phyloP scores from a whole-genome alignment of 1,140 invertebrate species.

The Anoplolepis gracilipes region DNA sequence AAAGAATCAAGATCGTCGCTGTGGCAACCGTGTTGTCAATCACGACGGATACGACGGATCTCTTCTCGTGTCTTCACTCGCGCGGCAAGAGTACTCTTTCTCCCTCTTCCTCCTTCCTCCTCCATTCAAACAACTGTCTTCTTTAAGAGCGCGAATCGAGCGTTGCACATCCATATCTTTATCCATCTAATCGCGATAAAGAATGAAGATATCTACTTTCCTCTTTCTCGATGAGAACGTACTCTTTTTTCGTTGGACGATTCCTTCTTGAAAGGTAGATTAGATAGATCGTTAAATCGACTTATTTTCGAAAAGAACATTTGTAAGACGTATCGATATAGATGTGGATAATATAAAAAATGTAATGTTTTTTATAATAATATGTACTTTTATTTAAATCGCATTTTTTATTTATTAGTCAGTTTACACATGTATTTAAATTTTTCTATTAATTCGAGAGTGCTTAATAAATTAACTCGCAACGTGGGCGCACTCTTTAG shows the following conservation, averaged over 20 bases:
- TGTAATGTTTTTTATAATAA: neutral
- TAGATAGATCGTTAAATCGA: slow-evolving; percentile 6
- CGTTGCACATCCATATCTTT: slow-evolving; percentile 80
- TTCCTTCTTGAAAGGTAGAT: slow-evolving; percentile 9
- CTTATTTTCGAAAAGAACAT: neutral
- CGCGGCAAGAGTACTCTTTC: slow-evolving; percentile 58
- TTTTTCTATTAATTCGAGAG: slow-evolving; percentile 3
- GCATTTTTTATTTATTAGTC: neutral
- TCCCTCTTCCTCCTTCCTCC: slow-evolving; percentile 16
- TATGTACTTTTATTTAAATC: neutral
- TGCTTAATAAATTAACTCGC: neutral
- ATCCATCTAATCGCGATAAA: slow-evolving; percentile 85
- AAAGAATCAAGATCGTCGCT: slow-evolving; percentile 81
- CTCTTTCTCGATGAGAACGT: neutral
- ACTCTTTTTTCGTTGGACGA: slow-evolving; percentile 5
- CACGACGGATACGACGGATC: slow-evolving; percentile 74
- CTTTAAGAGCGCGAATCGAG: slow-evolving; percentile 34
- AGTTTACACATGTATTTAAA: neutral
- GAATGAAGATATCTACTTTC: slow-evolving; percentile 84
- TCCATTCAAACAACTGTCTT: slow-evolving; percentile 30
- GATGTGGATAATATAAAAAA: neutral
- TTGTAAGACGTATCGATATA: neutral
- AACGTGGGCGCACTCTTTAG: neutral
- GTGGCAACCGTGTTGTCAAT: slow-evolving; percentile 83
- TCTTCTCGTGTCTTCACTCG: slow-evolving; percentile 66